Conservation (phyloP, 1,140 invertebrate species). For the Drosophila sulfurigaster region DNA sequence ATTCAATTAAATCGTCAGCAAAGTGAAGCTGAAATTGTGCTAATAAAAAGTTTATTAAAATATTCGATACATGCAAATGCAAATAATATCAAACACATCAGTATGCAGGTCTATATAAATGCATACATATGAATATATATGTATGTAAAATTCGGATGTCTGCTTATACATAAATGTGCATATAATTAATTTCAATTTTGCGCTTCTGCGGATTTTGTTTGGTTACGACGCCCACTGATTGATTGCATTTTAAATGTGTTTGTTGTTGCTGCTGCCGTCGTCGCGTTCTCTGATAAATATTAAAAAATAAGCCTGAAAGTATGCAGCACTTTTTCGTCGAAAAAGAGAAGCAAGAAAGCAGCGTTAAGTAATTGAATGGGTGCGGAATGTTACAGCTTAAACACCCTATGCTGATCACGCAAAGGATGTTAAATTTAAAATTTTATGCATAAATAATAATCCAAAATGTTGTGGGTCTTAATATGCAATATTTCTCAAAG, state of each 20-base stretch:
- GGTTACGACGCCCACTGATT: constrained; percentile 41
- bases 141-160: neutral
- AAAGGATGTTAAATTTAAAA: no score
- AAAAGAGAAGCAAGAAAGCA: neutral
- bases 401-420: no score
- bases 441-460: no score
- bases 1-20: constrained; percentile 41
- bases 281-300: constrained; percentile 13
- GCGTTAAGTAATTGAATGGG: neutral
- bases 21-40: constrained; percentile 12
- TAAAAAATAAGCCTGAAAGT: constrained; percentile 30
- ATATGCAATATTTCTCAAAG: no score
- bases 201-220: constrained; percentile 29
- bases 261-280: constrained; percentile 16
- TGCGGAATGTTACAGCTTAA: no score
- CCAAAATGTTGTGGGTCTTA: no score
- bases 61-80: constrained; percentile 27
- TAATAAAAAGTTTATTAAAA: constrained; percentile 58
- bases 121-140: neutral
- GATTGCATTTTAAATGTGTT: constrained; percentile 67
- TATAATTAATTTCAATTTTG: constrained; percentile 68
- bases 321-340: constrained; percentile 18
- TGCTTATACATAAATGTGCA: constrained; percentile 44
- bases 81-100: constrained; percentile 14
- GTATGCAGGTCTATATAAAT: neutral